A percentile compares a stretch with the other conserved stretches of the same genome.
These are phyloP conservation scores for Drosophila phalerata DNA, from an alignment of 2,888 invertebrate species.

Conservation along the genomic window DNA sequence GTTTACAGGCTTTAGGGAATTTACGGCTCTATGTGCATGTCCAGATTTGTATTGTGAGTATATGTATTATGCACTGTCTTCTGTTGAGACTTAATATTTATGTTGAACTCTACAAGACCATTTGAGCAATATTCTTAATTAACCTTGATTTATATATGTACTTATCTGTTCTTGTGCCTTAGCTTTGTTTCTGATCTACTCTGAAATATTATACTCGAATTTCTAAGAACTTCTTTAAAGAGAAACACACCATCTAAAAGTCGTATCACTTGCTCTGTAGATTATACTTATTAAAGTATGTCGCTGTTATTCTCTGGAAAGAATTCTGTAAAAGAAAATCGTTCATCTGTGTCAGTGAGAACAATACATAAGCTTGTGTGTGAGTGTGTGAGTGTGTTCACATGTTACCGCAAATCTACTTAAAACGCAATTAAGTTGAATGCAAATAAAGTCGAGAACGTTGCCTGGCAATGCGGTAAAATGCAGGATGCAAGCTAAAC, in stretches of 20 bases:
- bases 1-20: slow-evolving; percentile 26
- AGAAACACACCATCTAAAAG: neutral
- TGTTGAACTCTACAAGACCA: neutral
- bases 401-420: slow-evolving; percentile 78
- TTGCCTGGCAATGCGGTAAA: slow-evolving; percentile 44
- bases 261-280: neutral
- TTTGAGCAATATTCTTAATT: neutral
- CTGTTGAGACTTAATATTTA: neutral
- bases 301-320: slow-evolving; percentile 19
- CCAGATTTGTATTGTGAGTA: slow-evolving; percentile 10
- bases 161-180: too few species aligned
- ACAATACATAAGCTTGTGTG: neutral
- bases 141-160: too few species aligned
- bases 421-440: slow-evolving; percentile 82
- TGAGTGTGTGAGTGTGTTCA: slow-evolving; percentile 22
- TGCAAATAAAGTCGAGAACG: slow-evolving; percentile 67
- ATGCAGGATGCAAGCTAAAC: slow-evolving; percentile 58
- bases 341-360: slow-evolving; percentile 7
- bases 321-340: slow-evolving; percentile 27
- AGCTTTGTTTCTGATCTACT: too few species aligned
- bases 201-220: neutral
- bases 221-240: neutral
- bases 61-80: neutral
- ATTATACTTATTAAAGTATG: slow-evolving; percentile 14
- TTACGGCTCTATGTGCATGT: slow-evolving; percentile 17